These are phyloP conservation scores for Drosophila gunungcola DNA, from an alignment of 1,140 invertebrate species.

Conservation along the genomic window DNA sequence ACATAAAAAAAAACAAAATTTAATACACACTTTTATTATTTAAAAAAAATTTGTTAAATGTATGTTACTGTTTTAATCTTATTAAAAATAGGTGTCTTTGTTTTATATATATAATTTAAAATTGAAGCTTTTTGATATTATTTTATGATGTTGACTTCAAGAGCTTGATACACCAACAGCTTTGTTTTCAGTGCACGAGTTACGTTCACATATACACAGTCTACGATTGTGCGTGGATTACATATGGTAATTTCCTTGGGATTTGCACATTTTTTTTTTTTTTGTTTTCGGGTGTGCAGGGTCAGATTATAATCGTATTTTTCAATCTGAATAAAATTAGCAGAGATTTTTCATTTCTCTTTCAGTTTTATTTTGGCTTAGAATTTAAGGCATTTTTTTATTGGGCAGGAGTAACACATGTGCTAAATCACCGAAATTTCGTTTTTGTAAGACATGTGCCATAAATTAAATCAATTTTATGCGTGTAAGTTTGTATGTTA, in stretches of 20 bases:
- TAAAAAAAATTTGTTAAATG: too few relatives aligned
- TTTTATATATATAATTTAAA: not conserved
- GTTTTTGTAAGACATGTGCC: slow-evolving; percentile 31
- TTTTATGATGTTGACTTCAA: not conserved
- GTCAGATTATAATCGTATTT: slow-evolving; percentile 57
- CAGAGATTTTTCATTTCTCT: slow-evolving; percentile 41
- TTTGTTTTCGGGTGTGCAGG: slow-evolving; percentile 8
- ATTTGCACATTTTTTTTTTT: slow-evolving; percentile 38
- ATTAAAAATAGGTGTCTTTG: not conserved
- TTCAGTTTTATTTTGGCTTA: slow-evolving; percentile 22
- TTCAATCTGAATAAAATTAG: slow-evolving; percentile 62
- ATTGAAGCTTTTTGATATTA: not conserved
- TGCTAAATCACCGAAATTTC: slow-evolving; percentile 22
- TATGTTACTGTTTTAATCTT: too few relatives aligned
- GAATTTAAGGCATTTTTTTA: slow-evolving; percentile 28
- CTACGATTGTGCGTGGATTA: slow-evolving; percentile 33
- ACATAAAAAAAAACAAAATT: too few relatives aligned
- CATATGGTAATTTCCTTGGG: slow-evolving; percentile 71
- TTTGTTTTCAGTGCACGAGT: slow-evolving; percentile 13
- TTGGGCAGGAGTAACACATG: slow-evolving; percentile 20
- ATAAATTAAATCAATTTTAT: slow-evolving; percentile 23
- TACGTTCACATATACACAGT: slow-evolving; percentile 26
- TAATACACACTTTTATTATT: too few relatives aligned
- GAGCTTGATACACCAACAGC: not conserved
- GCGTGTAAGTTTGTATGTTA: slow-evolving; percentile 13